Conservation (phyloP, 2,797 vertebrate species). For the Coregonus suidteri region DNA sequence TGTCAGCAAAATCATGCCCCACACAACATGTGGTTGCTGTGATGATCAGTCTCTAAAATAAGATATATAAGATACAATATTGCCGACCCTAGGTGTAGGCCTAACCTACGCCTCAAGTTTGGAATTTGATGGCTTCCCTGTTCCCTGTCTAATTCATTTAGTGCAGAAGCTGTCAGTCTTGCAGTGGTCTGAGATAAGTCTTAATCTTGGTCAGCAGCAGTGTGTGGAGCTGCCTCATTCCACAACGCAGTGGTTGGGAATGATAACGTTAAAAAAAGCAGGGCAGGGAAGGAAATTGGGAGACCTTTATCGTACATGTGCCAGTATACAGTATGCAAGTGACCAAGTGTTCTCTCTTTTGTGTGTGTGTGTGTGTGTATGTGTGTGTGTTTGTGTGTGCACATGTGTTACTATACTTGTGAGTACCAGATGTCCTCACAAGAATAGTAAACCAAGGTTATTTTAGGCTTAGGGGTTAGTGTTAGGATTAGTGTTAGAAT, state of each 20-base stretch:
- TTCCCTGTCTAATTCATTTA: slow-evolving; percentile 11
- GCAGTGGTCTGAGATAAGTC: slow-evolving; percentile 13
- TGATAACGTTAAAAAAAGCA: slow-evolving; percentile 5
- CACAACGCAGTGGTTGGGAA: slow-evolving; percentile 4
- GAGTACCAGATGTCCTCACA: too few relatives aligned
- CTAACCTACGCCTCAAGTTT: neutral
- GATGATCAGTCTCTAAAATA: neutral
- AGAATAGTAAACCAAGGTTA: too few relatives aligned
- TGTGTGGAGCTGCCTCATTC: slow-evolving; percentile 10
- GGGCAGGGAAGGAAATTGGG: slow-evolving; percentile 4
- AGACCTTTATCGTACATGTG: slow-evolving; percentile 8
- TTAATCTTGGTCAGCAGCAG: slow-evolving; percentile 17
- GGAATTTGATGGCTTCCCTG: slow-evolving; percentile 12
- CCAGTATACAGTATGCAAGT: slow-evolving; percentile 11
- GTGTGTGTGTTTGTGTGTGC: too few relatives aligned
- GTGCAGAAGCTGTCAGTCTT: slow-evolving; percentile 7
- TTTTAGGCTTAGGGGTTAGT: too few relatives aligned
- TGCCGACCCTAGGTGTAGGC: neutral
- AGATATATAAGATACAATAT: slow-evolving; percentile 10
- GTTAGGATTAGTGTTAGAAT: too few relatives aligned
- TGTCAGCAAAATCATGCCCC: slow-evolving; percentile 12
- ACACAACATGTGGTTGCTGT: too few relatives aligned
- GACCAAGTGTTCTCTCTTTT: slow-evolving; percentile 9
- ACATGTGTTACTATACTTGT: too few relatives aligned
- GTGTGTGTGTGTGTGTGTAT: neutral